Evolutionary conservation across 1,140 invertebrate species (phyloP), one percentile per base, ranked within the genome.

Genomic region (Subanguina moxae): DNA sequence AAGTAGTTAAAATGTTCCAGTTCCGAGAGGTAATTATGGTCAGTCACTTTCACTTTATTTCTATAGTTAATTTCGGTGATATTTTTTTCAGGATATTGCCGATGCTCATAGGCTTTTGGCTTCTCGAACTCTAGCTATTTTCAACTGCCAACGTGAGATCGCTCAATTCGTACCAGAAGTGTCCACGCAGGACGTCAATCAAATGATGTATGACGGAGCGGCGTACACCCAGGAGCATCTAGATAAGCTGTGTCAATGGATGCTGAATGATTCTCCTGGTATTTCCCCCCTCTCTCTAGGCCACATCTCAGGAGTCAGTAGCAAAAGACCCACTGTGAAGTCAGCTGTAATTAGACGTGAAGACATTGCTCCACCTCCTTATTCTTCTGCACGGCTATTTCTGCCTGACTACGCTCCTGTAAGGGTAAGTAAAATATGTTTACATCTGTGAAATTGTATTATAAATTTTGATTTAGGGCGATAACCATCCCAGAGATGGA

Each of bases 101-200:
- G 73, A 78, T 21, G 42, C 67, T 5, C 58, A 76, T 30, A 65
- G 70, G n/a, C 64, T 64, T 56, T 57, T 73, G 25, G 75, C 70
- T 17, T 52, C 30, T 8, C 56, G 64, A 38, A 65, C 45, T 27
- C 62, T 62, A 28, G 46, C 61, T 30, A 78, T 77, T 28, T 77
- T 75, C 45, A 56, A 57, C 19, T 78, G 76, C 62, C 76, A 80
- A 25, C 46, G 72, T 1, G 77, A 78, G 30, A 73, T 78, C 57
- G 19, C 56, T 28, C 75, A 78, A 64, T 61, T 77, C 28, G 78
- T 78, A 17, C 74, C 77, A 13, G 48, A 74, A 9, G 46, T 76
- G 5, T 69, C 63, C 15, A 70, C 71, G 19, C 57, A 80, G 56
- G 59, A 76, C 27, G 70, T 76, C 9, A 30, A 62, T 43, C 56